Percentiles rank a stretch among this genome's conserved stretches.
Evolutionary conservation across 1,140 invertebrate species (phyloP).

Genomic region (Drosophila kohkoa): DNA sequence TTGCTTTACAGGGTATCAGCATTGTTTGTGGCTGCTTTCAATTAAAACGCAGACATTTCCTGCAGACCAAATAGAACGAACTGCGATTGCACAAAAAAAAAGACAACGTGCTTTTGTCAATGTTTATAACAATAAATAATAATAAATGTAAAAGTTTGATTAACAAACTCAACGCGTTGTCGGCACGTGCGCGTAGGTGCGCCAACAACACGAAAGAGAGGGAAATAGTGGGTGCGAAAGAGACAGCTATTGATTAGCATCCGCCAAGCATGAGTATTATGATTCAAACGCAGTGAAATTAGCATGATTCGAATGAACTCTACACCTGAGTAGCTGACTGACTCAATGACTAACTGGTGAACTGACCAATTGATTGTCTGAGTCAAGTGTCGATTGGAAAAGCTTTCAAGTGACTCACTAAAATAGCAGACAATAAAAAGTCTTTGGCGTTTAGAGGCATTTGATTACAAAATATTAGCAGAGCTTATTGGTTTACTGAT

Average conservation of each 20-base stretch:
- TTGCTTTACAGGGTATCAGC: constrained; percentile 1
- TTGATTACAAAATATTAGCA: constrained; percentile 19
- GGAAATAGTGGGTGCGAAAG: neutral
- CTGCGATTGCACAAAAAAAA: constrained; percentile 11
- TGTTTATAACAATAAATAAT: constrained; percentile 11
- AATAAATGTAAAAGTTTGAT: constrained; percentile 19
- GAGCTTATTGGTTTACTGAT: constrained; percentile 14
- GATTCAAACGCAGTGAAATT: constrained; percentile 18
- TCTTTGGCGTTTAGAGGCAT: constrained; percentile 3
- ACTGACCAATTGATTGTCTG: neutral
- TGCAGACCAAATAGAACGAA: constrained; percentile 37
- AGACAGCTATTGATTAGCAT: constrained; percentile 2
- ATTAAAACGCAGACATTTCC: constrained; percentile 64
- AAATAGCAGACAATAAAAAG: constrained; percentile 13
- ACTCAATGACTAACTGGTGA: neutral
- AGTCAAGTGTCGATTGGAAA: constrained; percentile 5
- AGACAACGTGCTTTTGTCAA: constrained; percentile 25
- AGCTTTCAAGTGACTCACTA: constrained; percentile 12
- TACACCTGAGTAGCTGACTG: constrained; percentile 9
- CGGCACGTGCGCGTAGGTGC: constrained; percentile 22
- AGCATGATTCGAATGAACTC: constrained; percentile 23
- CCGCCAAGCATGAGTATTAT: constrained; percentile 3
- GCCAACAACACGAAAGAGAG: constrained; percentile 1
- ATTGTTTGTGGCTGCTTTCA: constrained; percentile 26
- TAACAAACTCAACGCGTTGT: constrained; percentile 16